Evolutionary conservation across 2,797 vertebrate species (phyloP).

Genomic region (Selene dorsalis): DNA sequence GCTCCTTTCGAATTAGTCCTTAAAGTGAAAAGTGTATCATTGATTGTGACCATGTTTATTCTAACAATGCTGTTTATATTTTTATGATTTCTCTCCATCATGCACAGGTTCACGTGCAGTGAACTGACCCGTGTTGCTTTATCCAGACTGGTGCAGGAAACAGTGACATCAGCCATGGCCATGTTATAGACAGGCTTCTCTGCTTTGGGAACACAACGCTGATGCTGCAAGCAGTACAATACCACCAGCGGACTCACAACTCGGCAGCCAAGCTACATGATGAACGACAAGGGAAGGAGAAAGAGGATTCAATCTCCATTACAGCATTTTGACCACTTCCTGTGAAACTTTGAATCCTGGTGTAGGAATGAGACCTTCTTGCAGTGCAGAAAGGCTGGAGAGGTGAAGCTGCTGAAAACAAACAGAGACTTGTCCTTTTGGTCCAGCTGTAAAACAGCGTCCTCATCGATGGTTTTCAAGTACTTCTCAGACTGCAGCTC

Average conservation of each 20-base stretch:
- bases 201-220: conserved; percentile 93
- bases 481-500: conserved; percentile 94
- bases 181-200: conserved; percentile 94
- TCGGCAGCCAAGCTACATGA: conserved; percentile 90
- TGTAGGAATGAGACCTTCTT: conserved; percentile 84
- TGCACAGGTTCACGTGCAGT: background rate
- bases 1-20: too few species aligned
- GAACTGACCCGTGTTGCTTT: conserved; percentile 89
- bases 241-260: conserved; percentile 96
- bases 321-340: background rate
- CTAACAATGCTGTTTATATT: too few species aligned
- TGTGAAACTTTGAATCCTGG: background rate
- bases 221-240: conserved; percentile 91
- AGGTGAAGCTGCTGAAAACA: conserved; percentile 92
- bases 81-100: too few species aligned
- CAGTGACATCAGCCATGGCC: conserved; percentile 92
- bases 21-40: too few species aligned
- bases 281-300: background rate
- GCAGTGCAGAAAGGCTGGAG: conserved; percentile 90
- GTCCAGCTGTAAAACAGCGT: conserved; percentile 84
- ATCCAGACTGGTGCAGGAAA: conserved; percentile 96
- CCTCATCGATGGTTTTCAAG: conserved; percentile 89
- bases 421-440: conserved; percentile 94
- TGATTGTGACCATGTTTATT: too few species aligned
- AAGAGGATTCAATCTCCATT: background rate